phyloP scores from a whole-genome alignment of 2,113 vertebrate genomes.

The Corythoichthys intestinalis region DNA sequence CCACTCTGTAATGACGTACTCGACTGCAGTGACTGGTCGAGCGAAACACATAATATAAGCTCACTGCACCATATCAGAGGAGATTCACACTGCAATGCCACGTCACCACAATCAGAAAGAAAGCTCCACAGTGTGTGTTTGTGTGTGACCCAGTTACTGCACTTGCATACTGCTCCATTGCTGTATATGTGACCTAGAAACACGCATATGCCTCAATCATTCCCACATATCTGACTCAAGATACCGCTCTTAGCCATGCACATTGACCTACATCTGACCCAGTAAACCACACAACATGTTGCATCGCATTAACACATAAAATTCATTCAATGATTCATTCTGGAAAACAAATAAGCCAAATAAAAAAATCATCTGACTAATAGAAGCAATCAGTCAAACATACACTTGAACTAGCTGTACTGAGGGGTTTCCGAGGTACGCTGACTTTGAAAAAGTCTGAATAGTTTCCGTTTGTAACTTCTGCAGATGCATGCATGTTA shows the following conservation, averaged over 20 bases:
- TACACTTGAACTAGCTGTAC: not conserved
- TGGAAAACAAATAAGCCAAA: not conserved
- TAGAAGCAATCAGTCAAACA: not conserved
- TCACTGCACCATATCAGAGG: constrained; percentile 53
- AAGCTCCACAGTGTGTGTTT: constrained; percentile 35
- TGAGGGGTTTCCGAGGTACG: not conserved
- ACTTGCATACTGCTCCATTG: constrained; percentile 45
- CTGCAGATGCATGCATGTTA: not conserved
- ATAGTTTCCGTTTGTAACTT: not conserved
- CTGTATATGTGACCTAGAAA: constrained; percentile 64
- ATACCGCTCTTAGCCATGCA: constrained; percentile 34
- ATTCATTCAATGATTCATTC: constrained; percentile 10
- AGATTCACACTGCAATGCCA: constrained; percentile 61
- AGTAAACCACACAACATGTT: not conserved
- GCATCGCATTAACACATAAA: not conserved
- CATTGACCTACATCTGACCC: constrained; percentile 48
- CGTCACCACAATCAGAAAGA: constrained; percentile 61
- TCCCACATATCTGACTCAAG: constrained; percentile 50
- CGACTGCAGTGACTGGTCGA: constrained; percentile 15
- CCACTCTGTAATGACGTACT: constrained; percentile 7
- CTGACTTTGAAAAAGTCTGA: not conserved
- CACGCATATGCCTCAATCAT: constrained; percentile 56
- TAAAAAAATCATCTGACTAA: not conserved
- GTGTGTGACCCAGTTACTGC: constrained; percentile 65
- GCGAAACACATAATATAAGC: constrained; percentile 15